Evolutionary conservation across 1,140 invertebrate species (phyloP).

Genomic region (Drosophila ohnishii): DNA sequence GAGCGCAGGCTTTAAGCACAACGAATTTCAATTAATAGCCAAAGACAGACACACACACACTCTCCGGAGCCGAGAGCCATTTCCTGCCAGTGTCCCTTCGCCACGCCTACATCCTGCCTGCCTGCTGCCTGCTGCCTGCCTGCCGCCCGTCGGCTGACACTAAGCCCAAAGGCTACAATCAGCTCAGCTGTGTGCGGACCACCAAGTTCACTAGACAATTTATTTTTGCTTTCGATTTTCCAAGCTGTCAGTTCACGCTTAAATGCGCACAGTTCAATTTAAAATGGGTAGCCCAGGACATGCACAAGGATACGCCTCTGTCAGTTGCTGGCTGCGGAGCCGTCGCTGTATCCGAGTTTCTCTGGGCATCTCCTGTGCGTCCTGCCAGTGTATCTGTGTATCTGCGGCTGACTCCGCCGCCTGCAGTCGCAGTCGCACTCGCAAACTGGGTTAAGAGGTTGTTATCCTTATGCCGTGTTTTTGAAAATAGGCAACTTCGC

Average conservation of each 20-base stretch:
- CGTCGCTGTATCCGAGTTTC: conserved; percentile 27
- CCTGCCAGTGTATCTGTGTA: conserved; percentile 11
- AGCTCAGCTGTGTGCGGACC: conserved; percentile 75
- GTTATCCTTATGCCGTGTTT: conserved; percentile 81
- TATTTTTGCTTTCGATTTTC: conserved; percentile 82
- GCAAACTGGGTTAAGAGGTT: conserved; percentile 80
- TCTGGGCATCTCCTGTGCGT: conserved; percentile 6
- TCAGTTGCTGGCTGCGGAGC: conserved; percentile 21
- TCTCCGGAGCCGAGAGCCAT: conserved; percentile 43
- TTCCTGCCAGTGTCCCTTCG: conserved; percentile 54
- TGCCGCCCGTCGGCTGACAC: conserved; percentile 57
- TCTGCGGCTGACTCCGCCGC: conserved; percentile 28
- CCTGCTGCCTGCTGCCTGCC: conserved; percentile 23
- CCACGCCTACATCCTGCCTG: conserved; percentile 25
- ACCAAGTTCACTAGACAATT: conserved; percentile 81
- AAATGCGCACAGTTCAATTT: conserved; percentile 82
- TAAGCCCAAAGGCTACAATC: conserved; percentile 77
- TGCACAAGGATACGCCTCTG: conserved; percentile 54
- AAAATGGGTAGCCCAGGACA: conserved; percentile 71
- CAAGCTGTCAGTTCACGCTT: conserved; percentile 81
- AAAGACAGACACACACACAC: conserved; percentile 50
- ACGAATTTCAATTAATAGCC: conserved; percentile 81
- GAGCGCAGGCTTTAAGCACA: conserved; percentile 60
- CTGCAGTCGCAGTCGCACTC: conserved; percentile 48
- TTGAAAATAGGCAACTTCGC: conserved; percentile 75